Evolutionary conservation across 2,797 vertebrate species (phyloP), one percentile per base, ranked within the genome.

Genomic region (Aplochiton taeniatus): DNA sequence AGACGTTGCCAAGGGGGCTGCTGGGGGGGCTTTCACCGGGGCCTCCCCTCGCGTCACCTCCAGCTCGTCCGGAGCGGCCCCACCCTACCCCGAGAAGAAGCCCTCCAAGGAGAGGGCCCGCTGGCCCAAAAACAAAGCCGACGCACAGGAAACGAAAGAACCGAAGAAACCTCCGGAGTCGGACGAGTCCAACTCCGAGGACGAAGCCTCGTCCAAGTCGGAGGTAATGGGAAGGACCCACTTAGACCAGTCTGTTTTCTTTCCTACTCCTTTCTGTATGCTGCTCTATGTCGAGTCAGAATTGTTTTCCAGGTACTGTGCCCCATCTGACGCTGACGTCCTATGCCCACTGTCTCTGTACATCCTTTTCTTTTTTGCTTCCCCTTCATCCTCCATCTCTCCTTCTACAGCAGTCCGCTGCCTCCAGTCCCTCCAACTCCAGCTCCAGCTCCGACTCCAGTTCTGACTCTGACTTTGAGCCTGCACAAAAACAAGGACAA

Each of bases 391-490:
- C 47, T 31, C 9, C 62, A 20, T 46, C 58, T 53, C 14, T 20
- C 12, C 44, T 31, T 55, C 51, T 49, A 44, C 78, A 94, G 90
- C 94, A 95, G 87, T 99, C 97, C 0, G 94, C 93, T 60, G 91
- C 93, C 55, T 96, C 97, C 51, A 98, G 96, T 86, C 93, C 93
- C 7, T 96, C 96, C 70, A 95, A 95, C 85, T 96, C 95, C 85
- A 98, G 95, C 81, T 98, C 95, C 75, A 97, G 95, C 78, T 98
- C 96, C 0, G 95, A 97, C 79, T 97, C 96, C 83, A 98, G 96
- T 84, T 99, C 97, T 0, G 97, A 98, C 75, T 99, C 97, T 0
- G 97, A 99, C 83, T 99, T 98, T 14, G 96, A 97, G 76, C 97
- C 96, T 0, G 94, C 94, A 70, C 96, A 98, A 91, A 98, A 98